Evolutionary conservation across 2,888 invertebrate genomes (phyloP).

Genomic region (Yponomeuta malinellus): DNA sequence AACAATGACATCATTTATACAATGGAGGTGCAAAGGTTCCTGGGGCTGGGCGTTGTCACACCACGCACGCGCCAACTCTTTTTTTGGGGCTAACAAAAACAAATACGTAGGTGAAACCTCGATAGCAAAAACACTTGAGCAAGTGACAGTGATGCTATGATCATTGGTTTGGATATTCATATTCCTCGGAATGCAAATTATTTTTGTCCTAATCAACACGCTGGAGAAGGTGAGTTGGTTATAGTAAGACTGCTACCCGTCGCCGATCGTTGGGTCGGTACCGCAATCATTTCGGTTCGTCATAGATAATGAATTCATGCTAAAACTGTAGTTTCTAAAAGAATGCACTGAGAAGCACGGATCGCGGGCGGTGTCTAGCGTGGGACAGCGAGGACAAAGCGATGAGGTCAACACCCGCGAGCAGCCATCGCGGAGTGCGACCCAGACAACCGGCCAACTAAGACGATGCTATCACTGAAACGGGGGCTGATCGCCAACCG

Average conservation of each 20-base stretch:
- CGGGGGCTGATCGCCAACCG: background rate
- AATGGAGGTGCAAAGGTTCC: background rate
- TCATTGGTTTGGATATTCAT: no score
- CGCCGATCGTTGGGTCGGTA: no score
- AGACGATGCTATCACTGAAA: conserved; percentile 10
- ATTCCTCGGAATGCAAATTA: no score
- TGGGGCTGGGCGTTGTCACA: background rate
- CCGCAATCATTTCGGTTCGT: no score
- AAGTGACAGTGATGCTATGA: background rate
- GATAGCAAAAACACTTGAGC: background rate
- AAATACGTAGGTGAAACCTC: background rate
- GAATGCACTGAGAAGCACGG: conserved; percentile 14
- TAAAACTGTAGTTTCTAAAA: conserved; percentile 2
- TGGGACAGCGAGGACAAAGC: conserved; percentile 51
- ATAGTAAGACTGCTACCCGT: no score
- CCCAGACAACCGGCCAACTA: conserved; percentile 26
- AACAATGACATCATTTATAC: background rate
- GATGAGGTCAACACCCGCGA: conserved; percentile 57
- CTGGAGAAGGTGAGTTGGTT: no score
- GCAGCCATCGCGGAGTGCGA: conserved; percentile 24
- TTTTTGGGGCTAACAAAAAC: background rate
- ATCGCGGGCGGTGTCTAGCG: conserved; percentile 29
- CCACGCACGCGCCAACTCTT: background rate
- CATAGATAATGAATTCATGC: no score
- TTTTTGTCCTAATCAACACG: no score